Evolutionary conservation across 2,797 vertebrate genomes (phyloP).

Genomic region (Allobates femoralis): DNA sequence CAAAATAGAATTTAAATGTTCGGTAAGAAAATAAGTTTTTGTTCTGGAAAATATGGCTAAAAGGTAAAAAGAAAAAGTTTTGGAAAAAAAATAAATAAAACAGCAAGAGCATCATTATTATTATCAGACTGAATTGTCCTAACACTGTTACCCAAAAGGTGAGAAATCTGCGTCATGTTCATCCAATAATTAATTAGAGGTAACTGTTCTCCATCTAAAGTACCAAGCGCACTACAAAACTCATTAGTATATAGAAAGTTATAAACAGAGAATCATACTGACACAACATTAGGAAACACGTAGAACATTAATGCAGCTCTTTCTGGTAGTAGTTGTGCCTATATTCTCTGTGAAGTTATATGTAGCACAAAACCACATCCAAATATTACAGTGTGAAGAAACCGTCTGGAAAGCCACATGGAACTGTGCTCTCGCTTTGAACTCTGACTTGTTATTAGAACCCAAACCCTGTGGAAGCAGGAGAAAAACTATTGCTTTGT

Average conservation of each 20-base stretch:
- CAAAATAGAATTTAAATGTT: no score
- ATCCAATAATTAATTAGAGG: background rate
- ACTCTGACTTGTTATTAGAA: slow-evolving; percentile 64
- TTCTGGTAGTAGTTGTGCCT: background rate
- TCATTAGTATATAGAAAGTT: background rate
- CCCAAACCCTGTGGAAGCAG: slow-evolving; percentile 16
- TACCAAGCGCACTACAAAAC: no score
- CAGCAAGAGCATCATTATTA: background rate
- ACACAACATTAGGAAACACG: background rate
- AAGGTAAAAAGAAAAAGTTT: background rate
- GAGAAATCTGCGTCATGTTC: background rate
- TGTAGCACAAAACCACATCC: background rate
- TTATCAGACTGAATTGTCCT: background rate
- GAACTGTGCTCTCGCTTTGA: slow-evolving; percentile 52
- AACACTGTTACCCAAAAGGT: background rate
- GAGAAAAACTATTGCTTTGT: slow-evolving; percentile 34
- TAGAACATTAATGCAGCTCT: background rate
- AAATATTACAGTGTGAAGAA: background rate
- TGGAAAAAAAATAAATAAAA: no score
- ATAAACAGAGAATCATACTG: no score
- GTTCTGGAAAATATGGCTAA: no score
- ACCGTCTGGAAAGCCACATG: slow-evolving; percentile 31
- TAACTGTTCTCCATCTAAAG: background rate
- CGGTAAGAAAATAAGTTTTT: no score
- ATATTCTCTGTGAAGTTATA: slow-evolving; percentile 15